Evolutionary conservation across 2,113 vertebrate genomes (phyloP), one percentile per base, ranked within the genome.

Genomic region (Laticauda laticaudata): DNA sequence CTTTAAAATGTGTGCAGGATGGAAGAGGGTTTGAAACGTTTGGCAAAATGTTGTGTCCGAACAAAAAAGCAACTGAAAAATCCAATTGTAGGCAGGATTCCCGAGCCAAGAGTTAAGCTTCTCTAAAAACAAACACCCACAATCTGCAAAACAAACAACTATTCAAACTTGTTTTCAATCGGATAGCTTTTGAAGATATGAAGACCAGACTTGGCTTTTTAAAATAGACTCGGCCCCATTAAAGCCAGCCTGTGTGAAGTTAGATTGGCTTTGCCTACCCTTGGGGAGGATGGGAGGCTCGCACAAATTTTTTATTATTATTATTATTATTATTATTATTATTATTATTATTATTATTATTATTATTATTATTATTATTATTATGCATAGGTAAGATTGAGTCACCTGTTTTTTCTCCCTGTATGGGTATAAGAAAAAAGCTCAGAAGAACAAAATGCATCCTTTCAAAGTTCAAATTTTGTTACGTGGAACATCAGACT

Each of bases 1-100:
- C 86, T 96, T 96, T 94, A 94, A 92, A 95, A 95, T 95, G 92
- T 94, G 95, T n/a, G 91, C 95, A 96, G 95, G 91, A 90, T 96
- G 93, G 94, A 95, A 3, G 85, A 91, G 95, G 95, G 75, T 81
- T 51, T 96, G 95, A 97, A 97, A 97, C 53, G 85, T 91, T 93
- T 61, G 61, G 29, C 20, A 34, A 53, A 11, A 18, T 51, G 9
- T 45, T n/a, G 26, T 10, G 6, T 4, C 12, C 86, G n/a, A 53
- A 26, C 12, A 57, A n/a, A 61, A 59, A 51, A n/a, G 39, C 34
- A 29, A 61, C 26, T 51, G 34, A 21, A 21, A 64, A 54, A 24
- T 59, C n/a, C 9, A 56, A 51, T 87, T 59, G 75, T 94, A 91
- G 54, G 12, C 88, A 57, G 64, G 94, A 61, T 96, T 95, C 89